Evolutionary conservation across 1,140 invertebrate species (phyloP).

Genomic region (Drosophila miranda): DNA sequence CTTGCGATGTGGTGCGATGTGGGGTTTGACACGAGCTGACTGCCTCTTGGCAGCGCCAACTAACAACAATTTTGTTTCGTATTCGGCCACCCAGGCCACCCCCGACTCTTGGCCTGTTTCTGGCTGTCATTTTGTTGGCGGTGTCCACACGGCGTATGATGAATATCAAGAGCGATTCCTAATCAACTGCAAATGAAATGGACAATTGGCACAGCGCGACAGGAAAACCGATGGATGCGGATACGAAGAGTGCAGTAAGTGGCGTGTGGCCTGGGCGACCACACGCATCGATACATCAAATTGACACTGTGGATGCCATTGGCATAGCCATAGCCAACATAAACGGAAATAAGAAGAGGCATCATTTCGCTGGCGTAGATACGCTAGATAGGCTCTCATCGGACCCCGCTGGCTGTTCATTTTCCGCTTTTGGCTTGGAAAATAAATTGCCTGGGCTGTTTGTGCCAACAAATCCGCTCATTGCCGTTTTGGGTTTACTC

Average conservation of each 20-base stretch:
- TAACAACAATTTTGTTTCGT: constrained; percentile 21
- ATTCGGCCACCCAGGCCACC: neutral
- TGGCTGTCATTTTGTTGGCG: neutral
- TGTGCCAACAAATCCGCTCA: constrained; percentile 76
- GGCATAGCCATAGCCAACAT: constrained; percentile 45
- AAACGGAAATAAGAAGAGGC: constrained; percentile 30
- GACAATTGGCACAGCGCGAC: constrained; percentile 58
- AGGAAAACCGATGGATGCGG: neutral
- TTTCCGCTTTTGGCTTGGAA: constrained; percentile 67
- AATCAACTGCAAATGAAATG: constrained; percentile 80
- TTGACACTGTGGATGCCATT: constrained; percentile 56
- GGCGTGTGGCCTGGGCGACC: constrained; percentile 49
- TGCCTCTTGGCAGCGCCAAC: too few species aligned
- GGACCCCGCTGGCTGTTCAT: constrained; percentile 47
- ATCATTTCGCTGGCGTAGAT: constrained; percentile 19
- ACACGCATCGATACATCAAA: constrained; percentile 76
- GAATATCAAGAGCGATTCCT: constrained; percentile 66
- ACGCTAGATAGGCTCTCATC: constrained; percentile 7
- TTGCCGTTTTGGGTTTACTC: constrained; percentile 59
- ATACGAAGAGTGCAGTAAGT: neutral
- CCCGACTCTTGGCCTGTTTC: neutral
- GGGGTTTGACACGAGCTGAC: neutral
- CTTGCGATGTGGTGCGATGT: neutral
- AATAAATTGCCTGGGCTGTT: constrained; percentile 75
- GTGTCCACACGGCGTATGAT: constrained; percentile 64